Conservation (phyloP, 1,140 invertebrate genomes). For the Probaryconus sp. region DNA sequence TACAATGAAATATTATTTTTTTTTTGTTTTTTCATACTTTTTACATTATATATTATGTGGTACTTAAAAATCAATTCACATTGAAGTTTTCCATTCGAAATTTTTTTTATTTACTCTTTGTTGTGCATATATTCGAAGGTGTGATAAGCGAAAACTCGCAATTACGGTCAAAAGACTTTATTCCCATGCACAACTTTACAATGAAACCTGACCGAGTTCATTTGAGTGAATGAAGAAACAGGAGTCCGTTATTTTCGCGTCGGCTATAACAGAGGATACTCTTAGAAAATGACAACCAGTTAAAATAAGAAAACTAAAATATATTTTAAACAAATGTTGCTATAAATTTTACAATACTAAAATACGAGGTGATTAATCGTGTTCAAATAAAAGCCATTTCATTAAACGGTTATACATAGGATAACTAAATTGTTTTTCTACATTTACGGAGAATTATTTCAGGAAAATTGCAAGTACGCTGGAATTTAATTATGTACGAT, state of each 20-base stretch:
- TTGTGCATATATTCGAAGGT: neutral
- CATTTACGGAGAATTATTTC: too few species aligned
- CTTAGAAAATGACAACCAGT: slow-evolving; percentile 6
- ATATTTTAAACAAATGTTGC: neutral
- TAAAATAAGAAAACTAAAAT: slow-evolving; percentile 12
- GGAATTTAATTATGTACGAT: too few species aligned
- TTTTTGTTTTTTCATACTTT: too few species aligned
- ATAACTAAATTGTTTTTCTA: too few species aligned
- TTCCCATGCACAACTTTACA: slow-evolving; percentile 10
- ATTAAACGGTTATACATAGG: too few species aligned
- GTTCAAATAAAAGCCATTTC: too few species aligned
- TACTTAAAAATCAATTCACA: too few species aligned
- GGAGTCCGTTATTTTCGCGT: slow-evolving; percentile 15
- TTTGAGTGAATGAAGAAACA: slow-evolving; percentile 23
- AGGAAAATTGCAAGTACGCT: too few species aligned
- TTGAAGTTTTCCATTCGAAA: too few species aligned
- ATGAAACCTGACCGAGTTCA: slow-evolving; percentile 27
- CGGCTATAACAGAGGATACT: slow-evolving; percentile 10
- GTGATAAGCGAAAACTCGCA: neutral
- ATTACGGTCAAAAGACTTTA: neutral
- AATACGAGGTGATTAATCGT: too few species aligned
- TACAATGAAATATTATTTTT: neutral
- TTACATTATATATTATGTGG: too few species aligned
- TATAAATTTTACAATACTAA: too few species aligned
- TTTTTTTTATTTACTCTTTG: neutral